Base-by-base conservation (phyloP, 2,888 invertebrate genomes). In the Cheilosia vernalis region DNA sequence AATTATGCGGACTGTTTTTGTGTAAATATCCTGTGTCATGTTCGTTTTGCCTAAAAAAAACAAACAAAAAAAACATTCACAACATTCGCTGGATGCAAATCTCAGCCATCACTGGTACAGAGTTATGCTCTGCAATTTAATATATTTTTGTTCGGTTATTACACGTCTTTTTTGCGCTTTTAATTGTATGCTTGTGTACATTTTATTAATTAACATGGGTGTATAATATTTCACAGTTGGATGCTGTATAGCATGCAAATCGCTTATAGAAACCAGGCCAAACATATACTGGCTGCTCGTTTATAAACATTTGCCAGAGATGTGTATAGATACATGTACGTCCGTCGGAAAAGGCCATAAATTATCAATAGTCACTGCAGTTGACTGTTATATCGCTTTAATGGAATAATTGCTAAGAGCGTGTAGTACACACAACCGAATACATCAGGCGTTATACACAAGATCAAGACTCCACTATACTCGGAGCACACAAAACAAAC, bases 381-480 rank as follows among this genome's bases (percentile, higher is more conserved):
- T 85, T 88, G 87, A 88, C 87, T 85, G 88, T 87, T 88, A 88
- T 88, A 87, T 88, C 88, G 87, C 83, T 88, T 88, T 88, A 88
- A 88, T 88, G 88, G 87, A 88, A 88, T 88, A 88, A 88, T 88
- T 88, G 87, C 87, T 85, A 78, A 81, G 88, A 84, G 86, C 80
- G 79, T 84, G 74, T 80, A 74, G 64, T 76, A 76, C 47, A 74
- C 49, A 76, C 17, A 49, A 7, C 24, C 56, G 21, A 63, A 72
- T 21, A 42, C 33, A 76, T 47, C 27, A 27, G 27, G 19, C 24
- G 49, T 15, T 40, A n/a, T 24, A 27, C 55, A 64, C 37, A 44
- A 67, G 42, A 10, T 40, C 61, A 66, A 19, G 44, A 33, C 10
- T 33, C 44, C 44, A 55, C 10, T 24, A 33, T 47, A 27, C 17